phyloP scores from a whole-genome alignment of 2,113 vertebrate species.

The Cercocebus atys region DNA sequence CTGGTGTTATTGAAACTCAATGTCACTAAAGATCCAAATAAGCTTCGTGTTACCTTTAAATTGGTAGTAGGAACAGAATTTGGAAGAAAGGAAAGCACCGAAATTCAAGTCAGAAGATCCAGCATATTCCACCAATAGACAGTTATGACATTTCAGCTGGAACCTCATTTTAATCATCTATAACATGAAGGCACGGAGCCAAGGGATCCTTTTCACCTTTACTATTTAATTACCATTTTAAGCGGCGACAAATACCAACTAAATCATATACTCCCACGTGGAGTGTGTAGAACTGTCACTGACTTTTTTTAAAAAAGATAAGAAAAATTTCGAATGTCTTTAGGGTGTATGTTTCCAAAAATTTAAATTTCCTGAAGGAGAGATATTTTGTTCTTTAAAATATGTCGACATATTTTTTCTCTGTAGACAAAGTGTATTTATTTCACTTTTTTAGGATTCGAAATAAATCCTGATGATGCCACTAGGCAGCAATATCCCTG shows the following conservation, averaged over 20 bases:
- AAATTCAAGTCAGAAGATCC: neutral
- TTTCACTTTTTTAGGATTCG: slow-evolving; percentile 44
- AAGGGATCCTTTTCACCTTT: neutral
- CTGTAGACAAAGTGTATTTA: slow-evolving; percentile 13
- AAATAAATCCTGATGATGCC: slow-evolving; percentile 25
- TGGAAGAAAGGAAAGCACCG: neutral
- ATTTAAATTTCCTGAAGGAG: neutral
- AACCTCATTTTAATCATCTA: neutral
- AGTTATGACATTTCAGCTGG: neutral
- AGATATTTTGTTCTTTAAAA: neutral
- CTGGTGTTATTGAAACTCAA: neutral
- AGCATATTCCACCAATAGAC: neutral
- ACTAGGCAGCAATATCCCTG: neutral
- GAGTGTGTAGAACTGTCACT: neutral
- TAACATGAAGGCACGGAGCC: neutral
- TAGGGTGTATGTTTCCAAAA: neutral
- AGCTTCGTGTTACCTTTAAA: neutral
- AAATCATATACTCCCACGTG: neutral
- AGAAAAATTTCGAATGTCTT: neutral
- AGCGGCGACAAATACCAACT: neutral
- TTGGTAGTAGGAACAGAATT: neutral
- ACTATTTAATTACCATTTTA: neutral
- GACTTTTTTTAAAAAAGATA: neutral
- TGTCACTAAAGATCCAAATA: slow-evolving; percentile 3
- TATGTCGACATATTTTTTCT: slow-evolving; percentile 45